Percentiles rank a stretch among this genome's conserved stretches.
These are phyloP conservation scores for Meteorus sp. DNA, from an alignment of 1,140 invertebrate genomes.

Conservation along the genomic window DNA sequence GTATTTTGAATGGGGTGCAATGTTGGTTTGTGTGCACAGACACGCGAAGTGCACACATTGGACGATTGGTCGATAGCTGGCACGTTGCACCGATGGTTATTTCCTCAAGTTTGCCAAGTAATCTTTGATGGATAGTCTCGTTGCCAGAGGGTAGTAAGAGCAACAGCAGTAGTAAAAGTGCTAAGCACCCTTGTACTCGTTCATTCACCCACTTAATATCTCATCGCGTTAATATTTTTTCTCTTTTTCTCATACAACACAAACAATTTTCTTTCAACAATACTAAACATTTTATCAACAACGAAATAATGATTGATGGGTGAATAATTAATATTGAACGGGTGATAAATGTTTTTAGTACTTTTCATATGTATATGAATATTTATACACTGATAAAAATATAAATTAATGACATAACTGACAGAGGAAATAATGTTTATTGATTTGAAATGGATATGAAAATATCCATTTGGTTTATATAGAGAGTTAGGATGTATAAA, in stretches of 20 bases:
- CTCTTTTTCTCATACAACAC: too few species aligned
- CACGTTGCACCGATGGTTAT: conserved; percentile 34
- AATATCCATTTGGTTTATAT: conserved; percentile 18
- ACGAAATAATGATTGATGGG: too few species aligned
- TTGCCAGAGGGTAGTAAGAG: too few species aligned
- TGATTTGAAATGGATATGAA: conserved; percentile 17
- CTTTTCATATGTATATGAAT: neutral
- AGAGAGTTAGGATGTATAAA: conserved; percentile 20
- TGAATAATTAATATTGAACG: too few species aligned
- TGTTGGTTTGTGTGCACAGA: neutral
- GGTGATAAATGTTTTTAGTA: too few species aligned
- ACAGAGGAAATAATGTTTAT: conserved; percentile 18
- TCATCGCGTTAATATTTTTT: too few species aligned
- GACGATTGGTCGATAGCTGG: conserved; percentile 10
- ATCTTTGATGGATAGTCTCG: conserved; percentile 40
- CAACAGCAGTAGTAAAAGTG: too few species aligned
- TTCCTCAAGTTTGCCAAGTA: conserved; percentile 45
- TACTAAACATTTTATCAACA: too few species aligned
- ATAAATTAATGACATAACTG: conserved; percentile 11
- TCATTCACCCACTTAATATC: neutral
- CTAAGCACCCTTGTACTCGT: conserved; percentile 4
- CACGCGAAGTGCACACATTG: neutral
- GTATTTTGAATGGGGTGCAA: neutral
- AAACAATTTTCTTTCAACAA: too few species aligned
- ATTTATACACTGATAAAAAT: conserved; percentile 1